phyloP scores from a whole-genome alignment of 2,113 vertebrate species.

The Irena cyanogastra region DNA sequence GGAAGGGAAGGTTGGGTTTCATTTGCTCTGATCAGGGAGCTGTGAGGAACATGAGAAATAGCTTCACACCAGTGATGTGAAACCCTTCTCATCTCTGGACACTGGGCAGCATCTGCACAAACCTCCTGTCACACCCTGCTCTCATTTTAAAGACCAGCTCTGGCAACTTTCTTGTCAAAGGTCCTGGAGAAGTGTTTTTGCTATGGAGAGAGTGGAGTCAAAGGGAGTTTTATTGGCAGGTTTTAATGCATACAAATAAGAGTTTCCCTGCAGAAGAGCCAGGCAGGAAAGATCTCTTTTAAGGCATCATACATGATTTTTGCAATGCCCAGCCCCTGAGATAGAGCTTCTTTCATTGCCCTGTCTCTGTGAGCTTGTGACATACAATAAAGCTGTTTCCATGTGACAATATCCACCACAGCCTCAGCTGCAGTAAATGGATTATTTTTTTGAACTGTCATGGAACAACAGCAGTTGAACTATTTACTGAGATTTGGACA shows the following conservation, averaged over 20 bases:
- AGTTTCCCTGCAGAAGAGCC: background rate
- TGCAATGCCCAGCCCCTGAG: background rate
- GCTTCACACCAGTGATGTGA: background rate
- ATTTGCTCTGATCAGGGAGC: background rate
- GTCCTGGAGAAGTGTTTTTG: background rate
- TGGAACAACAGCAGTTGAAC: background rate
- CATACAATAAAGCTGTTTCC: background rate
- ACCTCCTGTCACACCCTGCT: background rate
- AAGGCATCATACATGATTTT: background rate
- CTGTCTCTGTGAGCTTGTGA: background rate
- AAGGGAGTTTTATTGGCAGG: background rate
- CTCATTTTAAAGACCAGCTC: background rate
- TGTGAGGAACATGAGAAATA: background rate
- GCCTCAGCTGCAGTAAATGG: background rate
- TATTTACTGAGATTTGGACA: background rate
- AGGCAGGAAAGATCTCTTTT: background rate
- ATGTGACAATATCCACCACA: background rate
- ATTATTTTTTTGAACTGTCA: background rate
- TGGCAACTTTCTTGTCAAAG: background rate
- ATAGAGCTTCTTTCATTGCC: background rate
- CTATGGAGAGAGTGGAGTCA: background rate
- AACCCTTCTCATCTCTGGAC: background rate
- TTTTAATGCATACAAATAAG: background rate
- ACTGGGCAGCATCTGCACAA: background rate
- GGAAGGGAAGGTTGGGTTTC: constrained; percentile 47